phyloP scores from a whole-genome alignment of 2,888 invertebrate genomes.

The Alcis repandata region DNA sequence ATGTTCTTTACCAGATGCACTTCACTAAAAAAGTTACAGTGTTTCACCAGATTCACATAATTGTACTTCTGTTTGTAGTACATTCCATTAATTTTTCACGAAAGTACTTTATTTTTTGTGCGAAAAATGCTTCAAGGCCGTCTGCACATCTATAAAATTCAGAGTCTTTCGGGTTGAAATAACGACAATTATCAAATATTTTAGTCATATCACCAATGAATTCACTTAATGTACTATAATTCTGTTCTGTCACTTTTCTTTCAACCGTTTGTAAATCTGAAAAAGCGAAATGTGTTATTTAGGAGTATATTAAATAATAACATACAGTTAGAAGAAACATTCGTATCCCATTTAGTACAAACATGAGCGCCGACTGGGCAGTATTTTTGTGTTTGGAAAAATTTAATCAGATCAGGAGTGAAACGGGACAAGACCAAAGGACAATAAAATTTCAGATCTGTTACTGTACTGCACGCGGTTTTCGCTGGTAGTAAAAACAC shows the following conservation, averaged over 20 bases:
- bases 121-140: constrained; percentile 97
- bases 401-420: no score
- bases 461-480: no score
- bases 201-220: constrained; percentile 99
- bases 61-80: constrained; percentile 54
- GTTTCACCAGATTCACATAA: constrained; percentile 44
- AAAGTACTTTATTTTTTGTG: constrained; percentile 96
- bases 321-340: no score
- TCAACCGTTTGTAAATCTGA: constrained; percentile 97
- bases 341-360: no score
- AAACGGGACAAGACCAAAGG: no score
- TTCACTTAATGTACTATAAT: constrained; percentile 95
- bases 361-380: no score
- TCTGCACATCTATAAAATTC: constrained; percentile 99
- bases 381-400: no score
- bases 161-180: constrained; percentile 98
- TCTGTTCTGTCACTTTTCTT: constrained; percentile 92
- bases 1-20: constrained; percentile 40
- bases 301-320: no score
- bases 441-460: no score
- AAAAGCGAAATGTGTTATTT: no score
- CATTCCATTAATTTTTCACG: constrained; percentile 93
- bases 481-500: no score
- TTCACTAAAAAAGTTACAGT: constrained; percentile 19
- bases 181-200: constrained; percentile 99